A percentile compares a stretch with the other conserved stretches of the same genome.
Evolutionary conservation across 2,797 vertebrate genomes (phyloP).

Genomic region (Huso huso): DNA sequence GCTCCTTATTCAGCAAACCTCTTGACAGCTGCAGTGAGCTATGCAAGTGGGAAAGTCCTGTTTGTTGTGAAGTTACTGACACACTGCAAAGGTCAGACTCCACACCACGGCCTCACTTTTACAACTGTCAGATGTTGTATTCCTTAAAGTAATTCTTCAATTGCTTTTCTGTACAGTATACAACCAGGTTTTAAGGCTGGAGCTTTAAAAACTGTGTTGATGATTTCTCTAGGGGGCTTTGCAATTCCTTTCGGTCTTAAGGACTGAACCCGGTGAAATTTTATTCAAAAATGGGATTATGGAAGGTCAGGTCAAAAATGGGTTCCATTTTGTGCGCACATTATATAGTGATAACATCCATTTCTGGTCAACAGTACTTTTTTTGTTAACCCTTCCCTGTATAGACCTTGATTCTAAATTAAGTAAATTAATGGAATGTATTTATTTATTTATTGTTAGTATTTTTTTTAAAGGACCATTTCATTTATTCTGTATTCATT

Average conservation of each 20-base stretch:
- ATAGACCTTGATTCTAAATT: not conserved
- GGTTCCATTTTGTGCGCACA: not conserved
- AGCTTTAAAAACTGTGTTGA: not conserved
- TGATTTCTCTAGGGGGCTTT: too few relatives aligned
- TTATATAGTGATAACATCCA: not conserved
- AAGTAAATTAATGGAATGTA: too few relatives aligned
- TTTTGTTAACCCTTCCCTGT: not conserved
- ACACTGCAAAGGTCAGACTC: not conserved
- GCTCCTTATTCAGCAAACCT: not conserved
- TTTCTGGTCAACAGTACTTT: not conserved
- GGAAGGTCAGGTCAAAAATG: not conserved
- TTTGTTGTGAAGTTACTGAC: conserved; percentile 3
- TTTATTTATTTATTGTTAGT: too few relatives aligned
- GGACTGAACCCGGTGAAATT: not conserved
- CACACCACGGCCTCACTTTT: not conserved
- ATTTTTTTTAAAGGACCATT: too few relatives aligned
- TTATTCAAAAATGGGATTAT: not conserved
- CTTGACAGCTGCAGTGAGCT: not conserved
- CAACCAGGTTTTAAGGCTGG: not conserved
- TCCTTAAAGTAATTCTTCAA: not conserved
- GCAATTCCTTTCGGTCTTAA: too few relatives aligned
- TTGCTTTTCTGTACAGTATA: not conserved
- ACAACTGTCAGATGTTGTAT: not conserved
- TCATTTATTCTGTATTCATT: too few relatives aligned
- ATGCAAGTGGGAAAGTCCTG: not conserved